Evolutionary conservation across 2,113 vertebrate species (phyloP).

Genomic region (Ia io): DNA sequence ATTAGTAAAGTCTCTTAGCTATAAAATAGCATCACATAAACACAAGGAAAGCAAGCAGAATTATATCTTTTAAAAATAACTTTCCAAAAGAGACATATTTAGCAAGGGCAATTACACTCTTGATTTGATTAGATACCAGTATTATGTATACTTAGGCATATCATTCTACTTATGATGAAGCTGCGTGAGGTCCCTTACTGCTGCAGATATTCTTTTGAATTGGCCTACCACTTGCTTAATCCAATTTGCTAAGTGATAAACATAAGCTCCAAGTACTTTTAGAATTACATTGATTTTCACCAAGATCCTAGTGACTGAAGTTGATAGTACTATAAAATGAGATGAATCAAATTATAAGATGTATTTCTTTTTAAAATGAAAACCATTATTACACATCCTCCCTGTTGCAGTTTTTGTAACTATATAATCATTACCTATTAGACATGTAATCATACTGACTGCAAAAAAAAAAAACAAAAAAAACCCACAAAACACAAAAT

Average conservation of each 20-base stretch:
- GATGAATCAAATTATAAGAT: not conserved
- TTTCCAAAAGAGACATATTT: not conserved
- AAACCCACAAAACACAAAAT: constrained; percentile 1
- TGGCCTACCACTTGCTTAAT: not conserved
- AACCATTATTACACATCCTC: not conserved
- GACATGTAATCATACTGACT: not conserved
- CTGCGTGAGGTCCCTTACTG: not conserved
- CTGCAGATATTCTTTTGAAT: not conserved
- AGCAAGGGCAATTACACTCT: not conserved
- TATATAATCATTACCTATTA: constrained; percentile 37
- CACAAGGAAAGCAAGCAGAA: not conserved
- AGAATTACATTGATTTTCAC: constrained; percentile 32
- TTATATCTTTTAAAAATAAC: not conserved
- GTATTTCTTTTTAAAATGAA: not conserved
- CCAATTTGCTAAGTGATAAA: not conserved
- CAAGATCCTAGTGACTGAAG: not conserved
- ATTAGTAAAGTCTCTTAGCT: not conserved
- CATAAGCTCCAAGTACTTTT: constrained; percentile 21
- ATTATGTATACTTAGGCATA: not conserved
- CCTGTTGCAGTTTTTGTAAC: constrained; percentile 20
- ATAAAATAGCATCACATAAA: not conserved
- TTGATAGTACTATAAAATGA: not conserved
- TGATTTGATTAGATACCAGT: not conserved
- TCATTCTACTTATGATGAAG: not conserved
- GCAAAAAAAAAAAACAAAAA: not conserved